Percentiles rank a stretch among this genome's conserved stretches.
phyloP scores from a whole-genome alignment of 2,797 vertebrate species.

The Gambusia yucatana region DNA sequence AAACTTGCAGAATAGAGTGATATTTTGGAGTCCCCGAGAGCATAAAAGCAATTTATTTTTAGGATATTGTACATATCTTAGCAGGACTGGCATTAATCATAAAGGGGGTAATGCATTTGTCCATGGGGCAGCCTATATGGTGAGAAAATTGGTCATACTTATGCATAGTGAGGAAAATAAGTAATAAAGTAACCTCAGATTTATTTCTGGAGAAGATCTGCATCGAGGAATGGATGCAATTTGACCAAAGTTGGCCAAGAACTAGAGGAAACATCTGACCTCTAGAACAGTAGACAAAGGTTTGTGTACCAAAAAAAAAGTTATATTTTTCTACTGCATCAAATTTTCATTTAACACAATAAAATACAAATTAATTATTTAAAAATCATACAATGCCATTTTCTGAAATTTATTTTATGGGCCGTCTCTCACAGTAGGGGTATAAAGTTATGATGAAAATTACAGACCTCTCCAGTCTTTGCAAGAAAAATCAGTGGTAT shows the following conservation, averaged over 20 bases:
- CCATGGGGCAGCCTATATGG: neutral
- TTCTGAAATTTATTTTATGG: neutral
- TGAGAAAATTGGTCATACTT: too few species aligned
- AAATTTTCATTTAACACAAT: neutral
- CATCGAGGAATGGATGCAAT: neutral
- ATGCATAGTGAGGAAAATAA: neutral
- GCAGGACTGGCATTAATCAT: neutral
- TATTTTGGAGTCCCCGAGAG: neutral
- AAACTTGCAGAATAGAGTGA: neutral
- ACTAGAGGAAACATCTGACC: neutral
- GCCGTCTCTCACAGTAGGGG: neutral
- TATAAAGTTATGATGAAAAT: neutral
- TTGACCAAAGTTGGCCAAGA: neutral
- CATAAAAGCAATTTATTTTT: neutral
- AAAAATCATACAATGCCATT: neutral
- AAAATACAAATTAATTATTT: neutral
- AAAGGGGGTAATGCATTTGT: neutral
- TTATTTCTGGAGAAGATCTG: neutral
- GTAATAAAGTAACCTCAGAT: too few species aligned
- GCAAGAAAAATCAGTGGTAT: neutral
- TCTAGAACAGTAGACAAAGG: neutral
- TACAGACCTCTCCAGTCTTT: neutral
- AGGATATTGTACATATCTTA: neutral
- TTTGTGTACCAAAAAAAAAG: neutral
- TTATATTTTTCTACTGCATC: neutral